Base-by-base conservation (phyloP, 2,797 vertebrate species). In the Carduelis carduelis region DNA sequence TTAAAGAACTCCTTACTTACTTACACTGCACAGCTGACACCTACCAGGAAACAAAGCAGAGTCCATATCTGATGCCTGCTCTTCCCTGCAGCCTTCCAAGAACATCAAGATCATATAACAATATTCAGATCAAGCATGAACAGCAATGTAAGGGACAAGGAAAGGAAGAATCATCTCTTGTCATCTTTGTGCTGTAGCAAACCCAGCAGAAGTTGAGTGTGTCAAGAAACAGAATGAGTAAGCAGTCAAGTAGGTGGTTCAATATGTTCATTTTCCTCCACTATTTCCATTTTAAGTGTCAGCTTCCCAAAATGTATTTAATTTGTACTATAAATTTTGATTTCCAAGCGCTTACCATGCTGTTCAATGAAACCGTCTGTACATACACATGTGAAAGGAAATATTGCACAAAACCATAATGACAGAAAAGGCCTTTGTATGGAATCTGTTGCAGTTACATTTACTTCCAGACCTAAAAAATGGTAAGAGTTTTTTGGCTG, bases 251-350 rank as follows among this genome's bases (percentile, higher is more conserved):
- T 97, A 69, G 95, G 96, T 82, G 90, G 82, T 55, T 95, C 96
- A 96, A 87, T 96, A 96, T 96, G 93, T 87, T 97, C 91, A 94
- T 96, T 97, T 96, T 87, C 96, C 87, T 96, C 78, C 87, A 83
- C 75, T 95, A 96, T 90, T 96, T 95, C 94, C 94, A 96, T 90
- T 93, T 95, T 70, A 85, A 95, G 92, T 47, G 78, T 96, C 94
- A 88, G 89, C 64, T 92, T 96, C 87, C 83, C 90, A 92, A 97
- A 95, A 89, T 43, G 87, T 91, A 95, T 93, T 97, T 87, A 87
- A 94, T 95, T 95, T 90, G 87, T 96, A 94, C 90, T 94, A 95
- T 78, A 92, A 96, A 89, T 94, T 96, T 95, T 90, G 50, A 88
- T 92, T 93, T 68, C 65, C 75, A 86, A 94, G 69, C 66, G 84